phyloP scores from a whole-genome alignment of 2,797 vertebrate species.

The Coccyzus lansbergi region DNA sequence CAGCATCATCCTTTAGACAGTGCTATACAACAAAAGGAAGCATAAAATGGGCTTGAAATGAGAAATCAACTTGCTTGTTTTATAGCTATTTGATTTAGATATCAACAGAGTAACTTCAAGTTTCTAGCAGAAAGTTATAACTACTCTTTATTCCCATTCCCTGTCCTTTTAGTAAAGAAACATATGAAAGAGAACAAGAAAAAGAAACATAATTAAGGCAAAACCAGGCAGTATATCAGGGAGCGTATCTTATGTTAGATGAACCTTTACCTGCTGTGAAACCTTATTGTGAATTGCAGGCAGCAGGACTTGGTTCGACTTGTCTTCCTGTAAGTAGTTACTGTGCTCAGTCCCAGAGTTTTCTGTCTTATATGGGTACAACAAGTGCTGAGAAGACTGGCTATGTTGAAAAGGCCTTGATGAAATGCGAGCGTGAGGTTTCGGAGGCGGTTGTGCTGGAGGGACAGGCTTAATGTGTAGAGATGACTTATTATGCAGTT shows the following conservation, averaged over 20 bases:
- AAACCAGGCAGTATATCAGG: neutral
- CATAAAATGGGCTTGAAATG: neutral
- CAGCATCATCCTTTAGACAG: neutral
- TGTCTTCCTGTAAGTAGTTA: conserved; percentile 72
- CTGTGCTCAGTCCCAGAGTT: conserved; percentile 69
- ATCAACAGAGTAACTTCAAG: neutral
- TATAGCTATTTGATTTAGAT: neutral
- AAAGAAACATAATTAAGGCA: neutral
- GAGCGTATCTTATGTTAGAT: neutral
- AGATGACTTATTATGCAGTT: conserved; percentile 74
- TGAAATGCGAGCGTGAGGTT: conserved; percentile 79
- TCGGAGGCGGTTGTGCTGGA: conserved; percentile 79
- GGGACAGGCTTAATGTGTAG: conserved; percentile 73
- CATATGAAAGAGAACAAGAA: neutral
- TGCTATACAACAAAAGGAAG: neutral
- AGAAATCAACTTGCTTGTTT: neutral
- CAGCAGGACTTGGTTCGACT: conserved; percentile 71
- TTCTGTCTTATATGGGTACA: conserved; percentile 79
- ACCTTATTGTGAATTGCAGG: conserved; percentile 82
- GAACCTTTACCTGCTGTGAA: conserved; percentile 80
- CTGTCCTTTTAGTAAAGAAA: neutral
- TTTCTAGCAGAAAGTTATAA: neutral
- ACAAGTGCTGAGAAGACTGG: conserved; percentile 79
- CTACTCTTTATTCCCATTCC: neutral
- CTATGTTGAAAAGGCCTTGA: conserved; percentile 84